Conservation (phyloP, 2,113 vertebrate species). For the Dasyurus viverrinus region DNA sequence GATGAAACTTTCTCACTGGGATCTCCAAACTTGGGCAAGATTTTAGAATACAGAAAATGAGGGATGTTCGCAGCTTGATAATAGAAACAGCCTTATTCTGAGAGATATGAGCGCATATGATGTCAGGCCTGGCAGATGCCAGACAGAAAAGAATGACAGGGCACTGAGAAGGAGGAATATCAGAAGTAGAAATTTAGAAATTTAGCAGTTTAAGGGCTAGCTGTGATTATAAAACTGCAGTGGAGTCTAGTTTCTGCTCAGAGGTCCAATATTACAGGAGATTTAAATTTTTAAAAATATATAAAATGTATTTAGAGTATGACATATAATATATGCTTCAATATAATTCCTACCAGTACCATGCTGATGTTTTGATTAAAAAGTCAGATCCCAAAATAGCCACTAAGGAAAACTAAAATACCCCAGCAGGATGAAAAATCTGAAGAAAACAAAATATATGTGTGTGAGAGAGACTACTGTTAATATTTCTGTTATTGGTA, state of each 20-base stretch:
- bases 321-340: neutral
- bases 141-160: neutral
- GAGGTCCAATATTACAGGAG: neutral
- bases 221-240: too few species aligned
- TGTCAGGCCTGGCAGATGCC: neutral
- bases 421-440: neutral
- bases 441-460: neutral
- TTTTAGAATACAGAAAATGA: neutral
- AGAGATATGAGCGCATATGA: neutral
- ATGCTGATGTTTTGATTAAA: neutral
- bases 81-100: neutral
- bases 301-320: neutral
- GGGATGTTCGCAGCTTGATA: neutral
- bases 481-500: neutral
- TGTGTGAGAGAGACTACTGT: neutral
- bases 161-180: neutral
- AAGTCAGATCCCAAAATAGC: neutral
- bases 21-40: neutral
- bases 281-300: neutral
- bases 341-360: neutral
- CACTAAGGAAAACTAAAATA: neutral
- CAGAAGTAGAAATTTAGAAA: neutral
- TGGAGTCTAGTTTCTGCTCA: neutral
- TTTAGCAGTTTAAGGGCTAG: too few species aligned
- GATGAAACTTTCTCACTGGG: neutral